Evolutionary conservation across 2,797 vertebrate genomes (phyloP), one percentile per base, ranked within the genome.

Genomic region (Hapalemur alaotrensis): DNA sequence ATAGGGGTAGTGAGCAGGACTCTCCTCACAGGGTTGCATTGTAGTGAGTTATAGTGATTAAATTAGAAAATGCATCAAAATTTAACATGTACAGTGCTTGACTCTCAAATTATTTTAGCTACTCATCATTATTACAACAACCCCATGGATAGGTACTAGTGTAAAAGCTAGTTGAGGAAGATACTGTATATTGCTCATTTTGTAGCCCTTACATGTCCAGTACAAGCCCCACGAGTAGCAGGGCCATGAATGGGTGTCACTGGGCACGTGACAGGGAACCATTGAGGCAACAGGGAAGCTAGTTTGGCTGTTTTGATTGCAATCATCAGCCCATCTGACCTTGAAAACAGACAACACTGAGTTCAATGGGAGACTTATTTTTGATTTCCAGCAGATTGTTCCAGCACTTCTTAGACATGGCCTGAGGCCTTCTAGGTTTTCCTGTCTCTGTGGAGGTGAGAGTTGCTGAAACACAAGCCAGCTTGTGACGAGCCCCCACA

Each of bases 261-360:
- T 57, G 63, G n/a, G 8, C 15, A 41, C 59, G 30, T 11, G 3
- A 32, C 2, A 3, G 46, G 65, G n/a, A 88, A 35, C 28, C 43
- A 48, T 75, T 87, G 88, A 73, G 25, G n/a, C n/a, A 67, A 46
- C 22, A 50, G 54, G 43, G 38, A 82, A 46, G 54, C 14, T 43
- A 48, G 57, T 46, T 48, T 52, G 30, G 54, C 38, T 78, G 7
- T 69, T 91, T 69, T 61, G 48, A 32, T 76, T 76, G 54, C 73
- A 38, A 35, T 54, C 30, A 13, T 70, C 73, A 54, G 76, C n/a
- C 69, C 91, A 11, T 75, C 12, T 54, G 52, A 88, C 76, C 72
- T 97, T 82, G 89, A 81, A 73, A 86, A 92, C 72, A 89, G 76
- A 80, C 35, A 35, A 48, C 20, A 82, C 22, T 35, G 41, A 91